These are phyloP conservation scores for Drosophila varians DNA, from an alignment of 1,140 invertebrate genomes.

Conservation along the genomic window DNA sequence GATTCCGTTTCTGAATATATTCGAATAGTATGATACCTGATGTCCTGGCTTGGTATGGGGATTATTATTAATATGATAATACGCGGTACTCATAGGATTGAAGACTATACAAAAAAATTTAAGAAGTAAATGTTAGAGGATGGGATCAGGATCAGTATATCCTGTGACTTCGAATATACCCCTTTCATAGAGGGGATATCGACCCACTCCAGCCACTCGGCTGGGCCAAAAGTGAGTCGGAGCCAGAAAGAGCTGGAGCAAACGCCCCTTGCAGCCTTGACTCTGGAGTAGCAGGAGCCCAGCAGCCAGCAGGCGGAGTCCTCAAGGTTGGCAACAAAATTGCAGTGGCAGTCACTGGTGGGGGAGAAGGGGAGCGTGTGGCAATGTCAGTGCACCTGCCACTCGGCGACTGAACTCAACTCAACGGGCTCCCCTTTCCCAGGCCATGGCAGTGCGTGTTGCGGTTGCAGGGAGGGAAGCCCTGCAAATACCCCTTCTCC, in stretches of 20 bases:
- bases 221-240: background rate
- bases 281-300: slow-evolving; percentile 51
- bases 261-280: slow-evolving; percentile 54
- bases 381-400: slow-evolving; percentile 75
- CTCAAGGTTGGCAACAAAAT: slow-evolving; percentile 71
- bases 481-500: slow-evolving; percentile 41
- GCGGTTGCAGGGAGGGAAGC: slow-evolving; percentile 46
- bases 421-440: slow-evolving; percentile 27
- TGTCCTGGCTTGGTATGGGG: too few species aligned
- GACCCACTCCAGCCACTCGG: background rate
- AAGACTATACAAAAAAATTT: too few species aligned
- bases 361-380: slow-evolving; percentile 32
- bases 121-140: too few species aligned
- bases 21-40: slow-evolving; percentile 2
- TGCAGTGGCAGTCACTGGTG: slow-evolving; percentile 38
- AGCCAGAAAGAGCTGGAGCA: slow-evolving; percentile 4
- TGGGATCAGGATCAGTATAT: too few species aligned
- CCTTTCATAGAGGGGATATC: background rate
- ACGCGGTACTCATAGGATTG: too few species aligned
- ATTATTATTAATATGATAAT: too few species aligned
- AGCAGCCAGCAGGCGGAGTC: slow-evolving; percentile 32
- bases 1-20: background rate
- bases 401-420: slow-evolving; percentile 23
- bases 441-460: slow-evolving; percentile 18
- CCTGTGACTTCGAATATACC: background rate